Evolutionary conservation across 2,113 vertebrate genomes (phyloP).

Genomic region (Neolamprologus fasciatus): DNA sequence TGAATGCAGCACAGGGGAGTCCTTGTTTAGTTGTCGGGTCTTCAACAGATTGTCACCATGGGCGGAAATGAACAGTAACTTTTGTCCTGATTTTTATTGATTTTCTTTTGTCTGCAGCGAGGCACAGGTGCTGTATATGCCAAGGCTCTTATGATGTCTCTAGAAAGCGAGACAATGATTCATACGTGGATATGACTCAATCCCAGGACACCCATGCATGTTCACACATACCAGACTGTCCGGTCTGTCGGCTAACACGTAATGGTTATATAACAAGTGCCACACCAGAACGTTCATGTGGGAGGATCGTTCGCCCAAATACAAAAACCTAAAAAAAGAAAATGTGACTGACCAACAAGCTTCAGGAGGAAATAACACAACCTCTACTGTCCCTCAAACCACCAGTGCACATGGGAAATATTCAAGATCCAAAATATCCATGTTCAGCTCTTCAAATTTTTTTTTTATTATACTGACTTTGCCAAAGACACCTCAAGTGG

Average conservation of each 20-base stretch:
- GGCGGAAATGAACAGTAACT: background rate
- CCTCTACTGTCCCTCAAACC: background rate
- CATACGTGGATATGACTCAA: background rate
- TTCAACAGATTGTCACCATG: background rate
- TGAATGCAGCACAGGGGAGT: background rate
- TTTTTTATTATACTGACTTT: background rate
- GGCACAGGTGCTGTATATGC: background rate
- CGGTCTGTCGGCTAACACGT: background rate
- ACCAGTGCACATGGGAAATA: background rate
- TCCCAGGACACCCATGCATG: background rate
- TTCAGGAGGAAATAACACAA: background rate
- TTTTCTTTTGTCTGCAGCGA: background rate
- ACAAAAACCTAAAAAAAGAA: background rate
- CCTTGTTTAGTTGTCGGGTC: background rate
- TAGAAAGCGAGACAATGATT: background rate
- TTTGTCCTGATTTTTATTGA: background rate
- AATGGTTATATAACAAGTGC: background rate
- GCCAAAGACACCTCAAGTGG: background rate
- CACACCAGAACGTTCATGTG: background rate
- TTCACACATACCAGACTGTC: background rate
- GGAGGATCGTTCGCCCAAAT: background rate
- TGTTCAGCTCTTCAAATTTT: background rate
- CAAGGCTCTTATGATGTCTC: background rate
- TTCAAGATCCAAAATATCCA: background rate
- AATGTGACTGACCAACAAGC: background rate